A percentile compares a stretch with the other conserved stretches of the same genome.
Conservation (phyloP, 2,113 vertebrate genomes). For the Crotalus horridus region DNA sequence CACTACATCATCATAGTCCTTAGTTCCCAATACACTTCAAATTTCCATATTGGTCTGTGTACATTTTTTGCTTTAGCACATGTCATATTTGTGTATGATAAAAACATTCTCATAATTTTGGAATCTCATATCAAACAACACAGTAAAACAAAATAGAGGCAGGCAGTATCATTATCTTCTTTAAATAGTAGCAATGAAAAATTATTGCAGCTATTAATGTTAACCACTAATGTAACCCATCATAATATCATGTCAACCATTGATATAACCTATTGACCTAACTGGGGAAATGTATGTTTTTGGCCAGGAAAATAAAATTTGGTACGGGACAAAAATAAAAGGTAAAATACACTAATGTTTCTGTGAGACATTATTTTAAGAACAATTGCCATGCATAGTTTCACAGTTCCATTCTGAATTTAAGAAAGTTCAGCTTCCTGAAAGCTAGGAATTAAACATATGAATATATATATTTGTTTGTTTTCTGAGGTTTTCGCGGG, state of each 20-base stretch:
- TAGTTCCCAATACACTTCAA: conserved; percentile 49
- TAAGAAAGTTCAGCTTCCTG: neutral
- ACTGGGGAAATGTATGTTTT: conserved; percentile 52
- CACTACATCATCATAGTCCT: neutral
- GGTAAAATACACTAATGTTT: conserved; percentile 45
- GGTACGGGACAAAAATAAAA: conserved; percentile 63
- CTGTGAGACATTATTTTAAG: conserved; percentile 30
- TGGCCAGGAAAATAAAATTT: conserved; percentile 60
- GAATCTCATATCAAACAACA: conserved; percentile 50
- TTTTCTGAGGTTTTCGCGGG: too few relatives aligned
- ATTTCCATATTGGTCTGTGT: neutral
- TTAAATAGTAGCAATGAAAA: conserved; percentile 65
- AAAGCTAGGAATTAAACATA: neutral
- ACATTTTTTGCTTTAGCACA: neutral
- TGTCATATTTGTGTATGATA: conserved; percentile 26
- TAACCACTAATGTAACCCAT: conserved; percentile 56
- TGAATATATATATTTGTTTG: neutral
- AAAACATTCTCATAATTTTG: conserved; percentile 43
- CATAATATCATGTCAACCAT: conserved; percentile 46
- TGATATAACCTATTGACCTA: conserved; percentile 51
- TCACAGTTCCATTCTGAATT: neutral
- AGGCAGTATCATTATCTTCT: conserved; percentile 54
- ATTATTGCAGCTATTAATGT: conserved; percentile 65
- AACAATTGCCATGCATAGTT: neutral
- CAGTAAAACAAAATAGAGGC: conserved; percentile 66